A percentile compares a stretch with the other conserved stretches of the same genome.
These are phyloP conservation scores for Psix sp. DNA, from an alignment of 1,140 invertebrate genomes.

Conservation along the genomic window DNA sequence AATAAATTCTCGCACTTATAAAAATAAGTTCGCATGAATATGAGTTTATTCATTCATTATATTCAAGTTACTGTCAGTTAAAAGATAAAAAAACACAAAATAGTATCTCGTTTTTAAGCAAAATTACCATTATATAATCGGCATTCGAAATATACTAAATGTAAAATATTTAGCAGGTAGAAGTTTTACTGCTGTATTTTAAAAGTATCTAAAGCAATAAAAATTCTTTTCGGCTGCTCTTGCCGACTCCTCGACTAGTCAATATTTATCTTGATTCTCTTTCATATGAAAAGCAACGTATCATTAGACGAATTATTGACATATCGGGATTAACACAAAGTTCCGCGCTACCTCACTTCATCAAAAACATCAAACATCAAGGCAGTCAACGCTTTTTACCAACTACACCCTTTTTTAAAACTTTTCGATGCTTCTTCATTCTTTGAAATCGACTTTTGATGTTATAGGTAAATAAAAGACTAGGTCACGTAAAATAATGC, in stretches of 20 bases:
- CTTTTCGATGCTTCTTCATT: constrained; percentile 15
- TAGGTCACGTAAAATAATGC: no score
- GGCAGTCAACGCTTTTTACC: constrained; percentile 22
- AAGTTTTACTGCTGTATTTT: no score
- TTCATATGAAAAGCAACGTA: constrained; percentile 22
- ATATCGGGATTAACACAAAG: constrained; percentile 31
- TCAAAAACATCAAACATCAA: constrained; percentile 6
- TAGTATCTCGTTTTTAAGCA: no score
- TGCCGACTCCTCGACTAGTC: constrained; percentile 10
- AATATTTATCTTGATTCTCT: constrained; percentile 28
- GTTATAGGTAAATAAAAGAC: constrained; percentile 21
- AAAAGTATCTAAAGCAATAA: constrained; percentile 2
- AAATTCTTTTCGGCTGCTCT: no score
- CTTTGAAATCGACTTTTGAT: constrained; percentile 33
- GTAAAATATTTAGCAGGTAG: no score
- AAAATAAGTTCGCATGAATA: no score
- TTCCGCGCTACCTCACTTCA: constrained; percentile 41
- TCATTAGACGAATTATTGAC: constrained; percentile 41
- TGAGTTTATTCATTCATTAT: no score
- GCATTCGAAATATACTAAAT: no score
- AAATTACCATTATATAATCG: no score
- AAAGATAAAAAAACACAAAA: no score
- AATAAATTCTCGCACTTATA: no score
- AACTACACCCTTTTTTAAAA: constrained; percentile 30
- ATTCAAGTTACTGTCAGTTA: no score